These are phyloP conservation scores for Rhyacichthys aspro DNA, from an alignment of 2,797 vertebrate genomes.

Conservation along the genomic window DNA sequence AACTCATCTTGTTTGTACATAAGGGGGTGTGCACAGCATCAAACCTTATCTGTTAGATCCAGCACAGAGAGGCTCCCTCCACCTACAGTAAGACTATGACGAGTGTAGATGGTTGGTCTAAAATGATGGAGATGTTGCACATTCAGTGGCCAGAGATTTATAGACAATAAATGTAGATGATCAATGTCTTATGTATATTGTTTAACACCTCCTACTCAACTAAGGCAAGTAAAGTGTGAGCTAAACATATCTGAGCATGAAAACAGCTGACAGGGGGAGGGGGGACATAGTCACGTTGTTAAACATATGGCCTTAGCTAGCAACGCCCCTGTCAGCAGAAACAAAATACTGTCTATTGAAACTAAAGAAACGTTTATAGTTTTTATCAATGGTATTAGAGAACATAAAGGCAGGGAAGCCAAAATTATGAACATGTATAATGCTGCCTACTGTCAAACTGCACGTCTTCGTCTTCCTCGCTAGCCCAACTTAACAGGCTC, in stretches of 20 bases:
- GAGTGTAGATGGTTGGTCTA: conserved; percentile 6
- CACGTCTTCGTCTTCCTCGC: conserved; percentile 74
- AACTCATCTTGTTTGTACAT: conserved; percentile 67
- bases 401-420: not conserved
- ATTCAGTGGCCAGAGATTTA: too few species aligned
- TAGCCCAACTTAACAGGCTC: conserved; percentile 49
- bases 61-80: conserved; percentile 57
- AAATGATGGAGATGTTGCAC: not conserved
- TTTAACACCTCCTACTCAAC: not conserved
- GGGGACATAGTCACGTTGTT: not conserved
- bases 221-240: not conserved
- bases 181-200: not conserved
- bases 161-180: not conserved
- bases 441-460: conserved; percentile 81
- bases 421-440: not conserved
- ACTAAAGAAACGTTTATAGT: too few species aligned
- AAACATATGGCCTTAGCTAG: not conserved
- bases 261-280: not conserved
- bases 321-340: not conserved
- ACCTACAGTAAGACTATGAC: conserved; percentile 28
- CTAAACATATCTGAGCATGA: conserved; percentile 1
- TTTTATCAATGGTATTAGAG: too few species aligned
- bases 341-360: not conserved
- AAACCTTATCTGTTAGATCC: conserved; percentile 78
- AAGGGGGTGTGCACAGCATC: conserved; percentile 57